A percentile compares a stretch with the other conserved stretches of the same genome.
Evolutionary conservation across 2,113 vertebrate species (phyloP).

Genomic region (Aythya baeri): DNA sequence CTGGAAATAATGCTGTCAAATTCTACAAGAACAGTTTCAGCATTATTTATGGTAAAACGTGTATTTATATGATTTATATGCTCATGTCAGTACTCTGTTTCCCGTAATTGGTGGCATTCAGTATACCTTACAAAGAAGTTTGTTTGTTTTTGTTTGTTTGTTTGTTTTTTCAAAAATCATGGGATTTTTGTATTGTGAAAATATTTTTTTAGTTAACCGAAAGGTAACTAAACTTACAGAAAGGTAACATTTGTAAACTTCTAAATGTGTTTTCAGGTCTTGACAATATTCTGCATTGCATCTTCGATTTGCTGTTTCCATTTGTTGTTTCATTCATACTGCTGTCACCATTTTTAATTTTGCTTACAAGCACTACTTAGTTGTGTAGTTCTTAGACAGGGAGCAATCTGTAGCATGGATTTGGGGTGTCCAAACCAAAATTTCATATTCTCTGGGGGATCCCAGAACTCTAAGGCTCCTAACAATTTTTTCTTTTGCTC

Average conservation of each 20-base stretch:
- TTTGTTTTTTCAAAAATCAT: no score
- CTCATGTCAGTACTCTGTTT: background rate
- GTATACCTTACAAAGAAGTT: background rate
- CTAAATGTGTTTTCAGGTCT: background rate
- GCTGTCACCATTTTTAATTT: background rate
- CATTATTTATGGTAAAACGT: background rate
- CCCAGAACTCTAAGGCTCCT: background rate
- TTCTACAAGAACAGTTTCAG: background rate
- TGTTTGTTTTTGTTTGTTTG: no score
- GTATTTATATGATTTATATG: accelerated
- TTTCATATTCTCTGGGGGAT: background rate
- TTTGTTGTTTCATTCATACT: background rate
- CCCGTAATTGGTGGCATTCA: no score
- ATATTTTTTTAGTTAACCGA: background rate
- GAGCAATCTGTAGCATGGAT: background rate
- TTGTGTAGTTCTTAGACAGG: background rate
- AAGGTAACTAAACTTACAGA: background rate
- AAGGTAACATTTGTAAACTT: background rate
- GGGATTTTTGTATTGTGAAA: background rate
- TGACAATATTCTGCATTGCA: background rate
- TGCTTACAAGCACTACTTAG: background rate
- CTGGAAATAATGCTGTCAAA: background rate
- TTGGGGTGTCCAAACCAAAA: background rate
- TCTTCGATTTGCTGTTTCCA: background rate
- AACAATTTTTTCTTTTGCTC: background rate